phyloP scores from a whole-genome alignment of 2,888 invertebrate species.

The Mimumesa dahlbomi region DNA sequence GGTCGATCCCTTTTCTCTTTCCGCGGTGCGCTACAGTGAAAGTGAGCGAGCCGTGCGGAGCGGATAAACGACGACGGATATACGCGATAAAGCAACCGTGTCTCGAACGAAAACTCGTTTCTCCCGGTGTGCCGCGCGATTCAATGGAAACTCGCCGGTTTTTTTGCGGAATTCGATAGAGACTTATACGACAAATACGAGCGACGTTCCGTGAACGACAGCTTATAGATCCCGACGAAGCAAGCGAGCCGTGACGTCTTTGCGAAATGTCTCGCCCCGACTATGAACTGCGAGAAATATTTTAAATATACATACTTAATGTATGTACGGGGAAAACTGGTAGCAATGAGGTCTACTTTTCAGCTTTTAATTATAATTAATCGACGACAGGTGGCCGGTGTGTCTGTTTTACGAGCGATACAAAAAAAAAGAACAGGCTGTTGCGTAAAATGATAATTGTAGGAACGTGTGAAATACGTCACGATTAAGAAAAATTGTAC shows the following conservation, averaged over 20 bases:
- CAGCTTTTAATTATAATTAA: constrained; percentile 21
- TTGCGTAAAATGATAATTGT: constrained; percentile 24
- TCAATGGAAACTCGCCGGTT: constrained; percentile 11
- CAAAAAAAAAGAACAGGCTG: background rate
- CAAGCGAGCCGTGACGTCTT: constrained; percentile 12
- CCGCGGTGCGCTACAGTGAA: constrained; percentile 62
- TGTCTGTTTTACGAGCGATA: constrained; percentile 10
- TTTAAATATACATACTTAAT: too few relatives aligned
- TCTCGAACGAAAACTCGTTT: constrained; percentile 51
- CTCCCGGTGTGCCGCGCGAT: constrained; percentile 12
- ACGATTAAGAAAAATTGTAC: too few relatives aligned
- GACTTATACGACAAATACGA: background rate
- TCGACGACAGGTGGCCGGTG: constrained; percentile 3
- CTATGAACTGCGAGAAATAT: too few relatives aligned
- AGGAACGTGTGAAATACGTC: constrained; percentile 5
- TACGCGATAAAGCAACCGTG: constrained; percentile 47
- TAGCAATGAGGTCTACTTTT: constrained; percentile 2
- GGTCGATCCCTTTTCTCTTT: constrained; percentile 66
- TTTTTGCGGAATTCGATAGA: background rate
- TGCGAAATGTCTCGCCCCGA: background rate
- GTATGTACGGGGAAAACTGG: constrained; percentile 1
- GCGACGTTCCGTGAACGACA: background rate
- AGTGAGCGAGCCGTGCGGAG: constrained; percentile 58
- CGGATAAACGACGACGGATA: constrained; percentile 44
- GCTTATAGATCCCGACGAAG: background rate